These are phyloP conservation scores for Arenaria interpres DNA, from an alignment of 2,113 vertebrate genomes.

Conservation along the genomic window DNA sequence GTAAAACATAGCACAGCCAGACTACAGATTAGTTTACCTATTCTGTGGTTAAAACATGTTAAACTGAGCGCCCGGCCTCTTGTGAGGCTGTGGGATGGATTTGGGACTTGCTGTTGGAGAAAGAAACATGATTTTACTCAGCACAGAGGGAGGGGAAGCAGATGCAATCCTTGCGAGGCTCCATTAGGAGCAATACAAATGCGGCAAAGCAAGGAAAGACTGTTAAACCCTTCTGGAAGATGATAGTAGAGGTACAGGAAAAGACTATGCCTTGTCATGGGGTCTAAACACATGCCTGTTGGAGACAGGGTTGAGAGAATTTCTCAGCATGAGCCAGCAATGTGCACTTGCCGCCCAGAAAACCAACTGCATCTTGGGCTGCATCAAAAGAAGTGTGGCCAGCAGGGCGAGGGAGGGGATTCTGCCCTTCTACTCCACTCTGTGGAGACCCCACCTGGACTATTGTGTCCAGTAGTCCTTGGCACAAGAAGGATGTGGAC, in stretches of 20 bases:
- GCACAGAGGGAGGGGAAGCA: fast-evolving
- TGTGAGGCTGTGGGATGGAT: background rate
- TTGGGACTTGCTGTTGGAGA: background rate
- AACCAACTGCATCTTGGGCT: background rate
- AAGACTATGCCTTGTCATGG: background rate
- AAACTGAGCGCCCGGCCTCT: background rate
- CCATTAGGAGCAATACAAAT: background rate
- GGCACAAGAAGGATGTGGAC: too few relatives aligned
- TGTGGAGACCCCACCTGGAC: too few relatives aligned
- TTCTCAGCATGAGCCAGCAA: background rate
- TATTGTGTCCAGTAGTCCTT: too few relatives aligned
- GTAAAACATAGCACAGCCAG: background rate
- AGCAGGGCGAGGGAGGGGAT: background rate
- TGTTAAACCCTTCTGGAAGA: background rate
- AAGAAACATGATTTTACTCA: background rate
- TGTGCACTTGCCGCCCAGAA: background rate
- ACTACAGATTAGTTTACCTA: background rate
- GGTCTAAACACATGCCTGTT: background rate
- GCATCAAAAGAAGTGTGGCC: background rate
- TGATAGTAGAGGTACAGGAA: background rate
- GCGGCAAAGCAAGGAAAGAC: background rate
- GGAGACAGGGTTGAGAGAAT: background rate
- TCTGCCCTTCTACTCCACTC: background rate
- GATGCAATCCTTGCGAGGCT: background rate
- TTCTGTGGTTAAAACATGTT: background rate